Conservation (phyloP, 92 coral and sea anemone species). For the Porites rus region DNA sequence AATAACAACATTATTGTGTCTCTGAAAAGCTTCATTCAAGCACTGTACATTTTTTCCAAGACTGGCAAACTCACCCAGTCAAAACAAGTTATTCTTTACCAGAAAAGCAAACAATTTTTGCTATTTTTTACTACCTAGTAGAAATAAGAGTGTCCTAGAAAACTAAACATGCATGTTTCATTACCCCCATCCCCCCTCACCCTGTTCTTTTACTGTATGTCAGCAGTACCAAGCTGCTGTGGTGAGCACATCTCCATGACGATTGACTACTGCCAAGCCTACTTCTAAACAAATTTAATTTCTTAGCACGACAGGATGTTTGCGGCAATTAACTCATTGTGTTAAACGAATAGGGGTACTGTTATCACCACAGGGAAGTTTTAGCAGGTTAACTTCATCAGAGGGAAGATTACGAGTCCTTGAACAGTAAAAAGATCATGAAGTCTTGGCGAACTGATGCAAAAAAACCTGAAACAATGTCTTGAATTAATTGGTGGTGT, state of each 20-base stretch:
- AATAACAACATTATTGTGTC: background rate
- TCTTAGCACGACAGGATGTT: slow-evolving; percentile 43
- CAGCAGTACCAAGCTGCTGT: no score
- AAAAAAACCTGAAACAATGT: background rate
- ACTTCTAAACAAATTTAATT: slow-evolving; percentile 43
- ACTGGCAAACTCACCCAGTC: no score
- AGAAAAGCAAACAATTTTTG: no score
- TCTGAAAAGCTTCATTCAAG: background rate
- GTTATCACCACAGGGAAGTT: slow-evolving; percentile 45
- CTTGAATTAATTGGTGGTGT: background rate
- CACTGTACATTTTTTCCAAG: background rate
- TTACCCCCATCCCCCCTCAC: no score
- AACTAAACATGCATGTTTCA: no score
- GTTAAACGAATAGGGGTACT: slow-evolving; percentile 36
- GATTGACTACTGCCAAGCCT: slow-evolving; percentile 12
- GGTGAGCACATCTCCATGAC: slow-evolving; percentile 12
- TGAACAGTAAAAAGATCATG: background rate
- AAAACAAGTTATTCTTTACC: no score
- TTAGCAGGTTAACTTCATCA: slow-evolving; percentile 18
- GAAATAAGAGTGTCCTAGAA: no score
- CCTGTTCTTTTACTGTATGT: no score
- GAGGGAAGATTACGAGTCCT: background rate
- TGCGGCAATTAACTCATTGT: slow-evolving; percentile 55
- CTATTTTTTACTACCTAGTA: no score
- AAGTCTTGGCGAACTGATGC: background rate